Conservation (phyloP, 2,888 invertebrate species). For the Chaitophorus viminalis region DNA sequence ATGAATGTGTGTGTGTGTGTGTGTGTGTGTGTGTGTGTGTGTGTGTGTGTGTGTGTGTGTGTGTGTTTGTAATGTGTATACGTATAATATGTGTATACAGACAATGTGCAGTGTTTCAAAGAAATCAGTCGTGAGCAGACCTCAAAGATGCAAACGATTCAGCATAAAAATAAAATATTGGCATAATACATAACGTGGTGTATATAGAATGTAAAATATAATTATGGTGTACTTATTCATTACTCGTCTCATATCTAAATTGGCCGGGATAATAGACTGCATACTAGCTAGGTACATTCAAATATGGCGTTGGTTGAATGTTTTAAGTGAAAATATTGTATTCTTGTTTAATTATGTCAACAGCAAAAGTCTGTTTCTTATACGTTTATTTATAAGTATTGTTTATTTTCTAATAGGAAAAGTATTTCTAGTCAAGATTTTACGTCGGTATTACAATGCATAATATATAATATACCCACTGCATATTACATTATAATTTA, state of each 20-base stretch:
- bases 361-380: neutral
- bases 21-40: too few relatives aligned
- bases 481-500: too few relatives aligned
- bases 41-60: too few relatives aligned
- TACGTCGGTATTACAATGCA: neutral
- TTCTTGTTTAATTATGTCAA: neutral
- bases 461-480: too few relatives aligned
- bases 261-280: neutral
- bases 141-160: neutral
- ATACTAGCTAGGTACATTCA: conserved; percentile 1
- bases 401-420: neutral
- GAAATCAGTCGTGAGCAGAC: neutral
- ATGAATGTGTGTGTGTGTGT: neutral
- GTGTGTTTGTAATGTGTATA: too few relatives aligned
- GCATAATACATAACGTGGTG: neutral
- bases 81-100: too few relatives aligned
- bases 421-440: neutral
- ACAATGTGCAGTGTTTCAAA: neutral
- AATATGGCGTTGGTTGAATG: conserved; percentile 1
- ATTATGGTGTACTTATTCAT: neutral
- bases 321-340: conserved; percentile 22
- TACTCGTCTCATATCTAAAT: neutral
- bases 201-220: neutral
- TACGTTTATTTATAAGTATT: neutral
- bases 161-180: neutral